A percentile compares a stretch with the other conserved stretches of the same genome.
Evolutionary conservation across 2,888 invertebrate genomes (phyloP).

Genomic region (Crioceris asparagi): DNA sequence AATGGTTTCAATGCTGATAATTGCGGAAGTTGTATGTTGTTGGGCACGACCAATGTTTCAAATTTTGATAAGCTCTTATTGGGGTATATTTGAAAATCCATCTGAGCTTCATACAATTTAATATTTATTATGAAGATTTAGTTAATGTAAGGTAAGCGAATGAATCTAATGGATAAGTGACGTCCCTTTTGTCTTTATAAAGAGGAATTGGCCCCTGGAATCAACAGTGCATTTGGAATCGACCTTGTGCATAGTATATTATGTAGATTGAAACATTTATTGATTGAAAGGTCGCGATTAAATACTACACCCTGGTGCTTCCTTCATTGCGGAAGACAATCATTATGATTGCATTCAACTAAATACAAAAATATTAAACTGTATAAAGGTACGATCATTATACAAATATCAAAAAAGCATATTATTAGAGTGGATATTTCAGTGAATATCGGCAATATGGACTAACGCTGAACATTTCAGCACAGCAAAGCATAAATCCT

Average conservation of each 20-base stretch:
- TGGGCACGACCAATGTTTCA: too few relatives aligned
- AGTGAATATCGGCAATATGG: conserved; percentile 26
- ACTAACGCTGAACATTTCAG: conserved; percentile 33
- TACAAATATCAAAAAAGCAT: conserved; percentile 39
- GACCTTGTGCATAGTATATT: conserved; percentile 38
- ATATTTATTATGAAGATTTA: too few relatives aligned
- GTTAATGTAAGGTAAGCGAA: too few relatives aligned
- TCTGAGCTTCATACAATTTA: too few relatives aligned
- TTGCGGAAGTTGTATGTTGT: too few relatives aligned
- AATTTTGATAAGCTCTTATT: too few relatives aligned
- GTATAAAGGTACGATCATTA: conserved; percentile 40
- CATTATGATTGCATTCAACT: conserved; percentile 40
- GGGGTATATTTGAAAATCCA: too few relatives aligned
- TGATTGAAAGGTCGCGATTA: conserved; percentile 40
- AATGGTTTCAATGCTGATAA: too few relatives aligned
- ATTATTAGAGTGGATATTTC: conserved; percentile 28
- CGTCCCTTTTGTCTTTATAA: too few relatives aligned
- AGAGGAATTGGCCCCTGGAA: conserved; percentile 1
- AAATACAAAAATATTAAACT: conserved; percentile 42
- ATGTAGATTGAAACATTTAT: conserved; percentile 37
- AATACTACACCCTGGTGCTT: conserved; percentile 40
- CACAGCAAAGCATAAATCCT: conserved; percentile 37
- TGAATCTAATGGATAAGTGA: too few relatives aligned
- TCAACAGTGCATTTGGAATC: conserved; percentile 21
- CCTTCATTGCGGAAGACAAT: conserved; percentile 40